Percentiles rank a stretch among this genome's conserved stretches.
phyloP scores from a whole-genome alignment of 1,140 invertebrate species.

The Harpegnathos saltator region DNA sequence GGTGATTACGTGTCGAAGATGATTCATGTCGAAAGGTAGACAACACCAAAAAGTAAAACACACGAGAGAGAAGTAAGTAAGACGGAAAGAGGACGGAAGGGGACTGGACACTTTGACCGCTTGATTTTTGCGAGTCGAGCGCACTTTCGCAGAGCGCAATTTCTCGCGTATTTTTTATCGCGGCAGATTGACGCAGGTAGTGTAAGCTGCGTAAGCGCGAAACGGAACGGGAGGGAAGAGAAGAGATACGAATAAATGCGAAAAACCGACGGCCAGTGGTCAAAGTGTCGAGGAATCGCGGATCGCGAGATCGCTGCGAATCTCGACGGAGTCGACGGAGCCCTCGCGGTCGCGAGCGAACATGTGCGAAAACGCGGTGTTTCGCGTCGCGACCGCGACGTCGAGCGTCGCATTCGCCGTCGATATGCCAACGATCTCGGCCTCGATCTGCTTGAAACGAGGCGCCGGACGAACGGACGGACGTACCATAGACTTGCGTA shows the following conservation, averaged over 20 bases:
- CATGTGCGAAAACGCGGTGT: neutral
- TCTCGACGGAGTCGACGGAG: too few species aligned
- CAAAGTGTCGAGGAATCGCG: neutral
- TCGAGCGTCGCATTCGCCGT: neutral
- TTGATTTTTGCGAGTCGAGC: neutral
- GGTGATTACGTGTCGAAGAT: slow-evolving; percentile 42
- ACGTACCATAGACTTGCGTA: too few species aligned
- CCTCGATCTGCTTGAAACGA: neutral
- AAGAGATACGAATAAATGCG: neutral
- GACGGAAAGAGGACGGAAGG: slow-evolving; percentile 7
- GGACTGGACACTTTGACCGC: slow-evolving; percentile 20
- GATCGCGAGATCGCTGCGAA: neutral
- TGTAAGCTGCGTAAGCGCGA: neutral
- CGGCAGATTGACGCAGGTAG: too few species aligned
- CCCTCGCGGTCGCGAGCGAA: neutral
- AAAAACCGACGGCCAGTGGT: slow-evolving; percentile 5
- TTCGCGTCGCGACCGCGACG: neutral
- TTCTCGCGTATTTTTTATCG: too few species aligned
- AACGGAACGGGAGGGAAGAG: neutral
- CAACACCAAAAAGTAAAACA: slow-evolving; percentile 28
- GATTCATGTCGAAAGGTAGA: slow-evolving; percentile 37
- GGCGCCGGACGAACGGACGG: neutral
- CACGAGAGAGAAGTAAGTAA: neutral
- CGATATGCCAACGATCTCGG: slow-evolving; percentile 16
- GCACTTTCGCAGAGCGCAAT: too few species aligned